Base-by-base conservation (phyloP, 2,797 vertebrate species). In the Liasis olivaceus region DNA sequence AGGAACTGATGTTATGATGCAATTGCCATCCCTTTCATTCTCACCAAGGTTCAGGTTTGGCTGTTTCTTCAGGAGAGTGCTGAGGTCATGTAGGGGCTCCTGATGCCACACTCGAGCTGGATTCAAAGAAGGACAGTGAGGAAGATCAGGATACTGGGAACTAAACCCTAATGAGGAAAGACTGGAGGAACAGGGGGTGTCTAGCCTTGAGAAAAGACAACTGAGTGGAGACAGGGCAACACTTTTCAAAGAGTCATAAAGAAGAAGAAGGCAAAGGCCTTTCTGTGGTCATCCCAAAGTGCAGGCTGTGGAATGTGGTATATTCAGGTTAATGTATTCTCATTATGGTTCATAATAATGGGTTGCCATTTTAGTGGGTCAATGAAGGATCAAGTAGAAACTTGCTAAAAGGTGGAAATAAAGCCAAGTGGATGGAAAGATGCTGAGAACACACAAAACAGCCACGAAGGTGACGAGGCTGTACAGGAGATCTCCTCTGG, bases 1-100 rank as follows among this genome's bases (percentile, higher is more conserved):
- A 94, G 96, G 96, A 96, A 96, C 96, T 91, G 0, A 14, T 59
- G 4, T 24, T 77, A 11, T 87, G 17, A 88, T 86, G 95, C 94
- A 89, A 93, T 92, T 31, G 89, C 89, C 90, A 64, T 81, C 31
- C 12, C 84, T n/a, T n/a, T 66, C 14, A 36, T 93, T 36, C 42
- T 14, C 14, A 31, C 66, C 12, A 11, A 2, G 15, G 31, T 62
- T n/a, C 13, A 77, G 3, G 6, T 15, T 87, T 85, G 42, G 47
- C 72, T 36, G 8, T 84, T 2, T 17, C 59, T 56, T 17, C 28
- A 28, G 2, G 51, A 47, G 58, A 89, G 20, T n/a, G 13, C 5
- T 26, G 1, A 13, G n/a, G 28, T 64, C 85, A 54, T 12, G 20
- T 22, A 72, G n/a, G 31, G 56, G 15, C 47, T n/a, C 47, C 42